A percentile compares a stretch with the other conserved stretches of the same genome.
phyloP scores from a whole-genome alignment of 1,140 invertebrate genomes.

The Drosophila carrolli region DNA sequence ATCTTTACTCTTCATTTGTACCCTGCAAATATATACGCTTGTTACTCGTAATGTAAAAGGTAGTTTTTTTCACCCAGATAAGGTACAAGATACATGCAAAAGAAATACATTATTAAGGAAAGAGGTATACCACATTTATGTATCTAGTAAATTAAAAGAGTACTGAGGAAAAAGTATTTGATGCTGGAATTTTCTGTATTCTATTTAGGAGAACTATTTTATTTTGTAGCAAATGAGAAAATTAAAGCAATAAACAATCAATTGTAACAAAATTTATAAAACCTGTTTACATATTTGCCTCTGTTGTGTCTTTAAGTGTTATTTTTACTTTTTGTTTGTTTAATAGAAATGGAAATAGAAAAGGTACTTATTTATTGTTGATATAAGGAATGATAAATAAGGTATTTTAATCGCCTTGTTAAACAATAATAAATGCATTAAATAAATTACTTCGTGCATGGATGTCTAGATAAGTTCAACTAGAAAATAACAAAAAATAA shows the following conservation, averaged over 20 bases:
- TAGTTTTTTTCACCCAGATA: neutral
- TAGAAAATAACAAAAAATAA: too few relatives aligned
- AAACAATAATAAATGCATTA: too few relatives aligned
- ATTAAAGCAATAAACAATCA: neutral
- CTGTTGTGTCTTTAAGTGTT: neutral
- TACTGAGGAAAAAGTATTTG: neutral
- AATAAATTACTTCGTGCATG: too few relatives aligned
- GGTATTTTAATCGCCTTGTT: too few relatives aligned
- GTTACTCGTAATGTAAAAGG: constrained; percentile 42
- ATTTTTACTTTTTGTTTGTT: neutral
- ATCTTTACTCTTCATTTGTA: constrained; percentile 18
- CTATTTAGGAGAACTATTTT: neutral
- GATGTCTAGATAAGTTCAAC: too few relatives aligned
- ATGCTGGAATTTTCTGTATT: neutral
- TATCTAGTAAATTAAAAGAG: neutral
- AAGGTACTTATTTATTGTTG: neutral
- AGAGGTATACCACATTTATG: neutral
- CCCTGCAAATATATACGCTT: constrained; percentile 59
- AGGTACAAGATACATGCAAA: neutral
- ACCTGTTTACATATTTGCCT: neutral
- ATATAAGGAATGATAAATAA: neutral
- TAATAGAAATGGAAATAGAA: neutral
- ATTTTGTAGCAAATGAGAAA: neutral
- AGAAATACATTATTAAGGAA: constrained; percentile 1
- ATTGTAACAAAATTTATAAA: neutral